Base-by-base conservation (phyloP, 2,113 vertebrate species). In the Melanotaenia duboulayi region DNA sequence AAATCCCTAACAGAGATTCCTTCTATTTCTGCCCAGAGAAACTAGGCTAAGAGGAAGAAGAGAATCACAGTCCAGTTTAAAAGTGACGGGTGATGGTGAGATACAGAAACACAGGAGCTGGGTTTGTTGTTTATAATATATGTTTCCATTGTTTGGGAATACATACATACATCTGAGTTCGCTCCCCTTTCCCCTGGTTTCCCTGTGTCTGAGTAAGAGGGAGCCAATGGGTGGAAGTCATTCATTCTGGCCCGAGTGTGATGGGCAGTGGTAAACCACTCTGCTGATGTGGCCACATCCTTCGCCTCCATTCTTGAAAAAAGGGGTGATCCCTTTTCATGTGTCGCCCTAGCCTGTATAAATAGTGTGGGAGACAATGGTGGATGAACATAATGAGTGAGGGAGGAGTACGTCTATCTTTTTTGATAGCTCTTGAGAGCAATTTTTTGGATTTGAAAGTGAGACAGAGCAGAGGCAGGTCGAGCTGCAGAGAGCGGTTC, bases 21-120 rank as follows among this genome's bases (percentile, higher is more conserved):
- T 84, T 92, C 93, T 93, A 95, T 94, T 95, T 94, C 87, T 87
- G 90, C 71, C 63, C 73, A 42, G 56, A 73, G 84, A 92, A 94
- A 90, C 86, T 92, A 91, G 94, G 94, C 87, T 92, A 84, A 71
- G 77, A 85, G 86, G 82, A 79, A 80, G 80, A 78, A 75, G 80
- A 87, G 85, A 81, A 78, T 68, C 71, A 65, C 39, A 48, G 63
- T 73, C 85, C 81, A 71, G 62, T 88, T 90, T 82, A 83, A 74
- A 23, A 37, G 56, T 35, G 37, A 65, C 14, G 22, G 64, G 76
- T 37, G 62, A 63, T 2, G 32, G 58, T 54, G 73, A 76, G 51
- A 72, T 24, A 59, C 35, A 74, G 6, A 65, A 39, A 57, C 17
- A 69, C 49, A 74, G 25, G 49, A 57, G 57, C 49, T 82, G 54